These are phyloP conservation scores for Drosophila nebulosa DNA, from an alignment of 1,140 invertebrate genomes.

Conservation along the genomic window DNA sequence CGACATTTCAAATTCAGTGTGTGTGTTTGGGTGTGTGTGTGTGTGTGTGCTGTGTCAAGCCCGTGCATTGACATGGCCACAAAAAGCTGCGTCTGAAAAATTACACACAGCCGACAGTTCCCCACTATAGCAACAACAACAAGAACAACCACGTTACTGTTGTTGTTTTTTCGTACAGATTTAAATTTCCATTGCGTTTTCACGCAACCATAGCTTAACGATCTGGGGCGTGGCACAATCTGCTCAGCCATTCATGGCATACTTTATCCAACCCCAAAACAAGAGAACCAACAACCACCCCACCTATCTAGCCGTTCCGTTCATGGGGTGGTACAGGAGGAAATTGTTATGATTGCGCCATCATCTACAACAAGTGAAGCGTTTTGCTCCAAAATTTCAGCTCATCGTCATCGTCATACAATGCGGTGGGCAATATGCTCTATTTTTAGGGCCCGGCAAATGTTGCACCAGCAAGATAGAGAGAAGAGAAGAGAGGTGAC, in stretches of 20 bases:
- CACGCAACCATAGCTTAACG: constrained; percentile 20
- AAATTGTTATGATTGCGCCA: constrained; percentile 59
- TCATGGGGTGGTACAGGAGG: constrained; percentile 20
- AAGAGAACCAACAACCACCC: background rate
- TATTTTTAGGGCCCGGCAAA: constrained; percentile 59
- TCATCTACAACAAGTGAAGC: background rate
- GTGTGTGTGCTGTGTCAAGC: constrained; percentile 67
- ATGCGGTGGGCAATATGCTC: constrained; percentile 76
- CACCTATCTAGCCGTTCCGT: background rate
- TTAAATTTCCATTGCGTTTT: constrained; percentile 50
- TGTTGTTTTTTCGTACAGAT: constrained; percentile 24
- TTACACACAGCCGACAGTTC: constrained; percentile 29
- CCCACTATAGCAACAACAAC: background rate
- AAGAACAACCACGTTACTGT: background rate
- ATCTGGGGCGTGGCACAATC: constrained; percentile 52
- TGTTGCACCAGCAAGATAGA: constrained; percentile 17
- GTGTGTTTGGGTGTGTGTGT: constrained; percentile 31
- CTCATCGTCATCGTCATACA: constrained; percentile 42
- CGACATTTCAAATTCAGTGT: constrained; percentile 64
- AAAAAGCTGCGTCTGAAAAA: constrained; percentile 24
- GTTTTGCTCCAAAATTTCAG: constrained; percentile 44
- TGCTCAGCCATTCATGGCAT: constrained; percentile 76
- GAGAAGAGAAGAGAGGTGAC: background rate
- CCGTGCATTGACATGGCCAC: constrained; percentile 65
- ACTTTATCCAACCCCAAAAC: constrained; percentile 61